Conservation (phyloP, 2,797 vertebrate genomes). For the Xyrichtys novacula region DNA sequence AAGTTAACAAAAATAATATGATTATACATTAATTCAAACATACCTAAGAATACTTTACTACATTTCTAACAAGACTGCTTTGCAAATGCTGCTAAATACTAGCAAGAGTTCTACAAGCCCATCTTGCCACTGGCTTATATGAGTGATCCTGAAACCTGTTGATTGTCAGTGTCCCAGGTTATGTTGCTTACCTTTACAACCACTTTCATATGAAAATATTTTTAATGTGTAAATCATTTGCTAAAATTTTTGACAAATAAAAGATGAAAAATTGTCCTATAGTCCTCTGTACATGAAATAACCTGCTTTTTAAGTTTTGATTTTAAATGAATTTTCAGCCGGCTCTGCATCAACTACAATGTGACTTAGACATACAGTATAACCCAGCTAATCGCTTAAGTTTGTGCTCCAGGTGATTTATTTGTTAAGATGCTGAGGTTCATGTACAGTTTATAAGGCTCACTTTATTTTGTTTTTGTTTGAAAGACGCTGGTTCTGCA, state of each 20-base stretch:
- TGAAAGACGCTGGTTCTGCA: constrained; percentile 7
- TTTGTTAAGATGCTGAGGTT: constrained; percentile 46
- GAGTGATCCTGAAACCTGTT: too few relatives aligned
- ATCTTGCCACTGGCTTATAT: too few relatives aligned
- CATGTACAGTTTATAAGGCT: constrained; percentile 33
- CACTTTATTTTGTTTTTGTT: constrained; percentile 47
- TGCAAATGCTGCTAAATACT: too few relatives aligned
- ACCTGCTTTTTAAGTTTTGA: constrained; percentile 18
- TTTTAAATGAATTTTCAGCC: too few relatives aligned
- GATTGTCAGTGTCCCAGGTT: too few relatives aligned
- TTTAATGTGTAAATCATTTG: neutral
- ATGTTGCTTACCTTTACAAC: neutral
- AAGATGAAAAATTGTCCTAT: constrained; percentile 1
- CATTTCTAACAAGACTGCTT: too few relatives aligned
- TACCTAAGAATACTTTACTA: too few relatives aligned
- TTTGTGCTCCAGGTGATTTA: constrained; percentile 46
- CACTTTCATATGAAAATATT: neutral
- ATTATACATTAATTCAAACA: too few relatives aligned
- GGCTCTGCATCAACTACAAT: too few relatives aligned
- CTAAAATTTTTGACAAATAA: neutral
- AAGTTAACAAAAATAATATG: too few relatives aligned
- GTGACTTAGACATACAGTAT: constrained; percentile 23
- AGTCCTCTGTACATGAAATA: constrained; percentile 9
- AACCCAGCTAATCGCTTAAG: constrained; percentile 56
- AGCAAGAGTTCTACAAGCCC: too few relatives aligned